Conservation (phyloP, 2,113 vertebrate genomes). For the Phrynosoma blainvillii region DNA sequence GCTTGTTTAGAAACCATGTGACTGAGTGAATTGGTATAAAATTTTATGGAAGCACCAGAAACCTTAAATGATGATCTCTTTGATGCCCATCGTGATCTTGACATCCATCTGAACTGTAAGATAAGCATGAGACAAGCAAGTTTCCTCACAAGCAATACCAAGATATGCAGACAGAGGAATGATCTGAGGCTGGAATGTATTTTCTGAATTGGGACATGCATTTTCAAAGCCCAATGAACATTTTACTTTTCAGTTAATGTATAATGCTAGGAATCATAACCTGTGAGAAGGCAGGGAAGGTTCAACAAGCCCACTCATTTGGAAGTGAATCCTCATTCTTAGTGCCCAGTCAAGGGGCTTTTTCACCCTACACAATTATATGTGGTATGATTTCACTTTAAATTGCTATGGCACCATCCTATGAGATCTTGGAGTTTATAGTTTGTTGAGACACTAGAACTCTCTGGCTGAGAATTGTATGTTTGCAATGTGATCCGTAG, state of each 20-base stretch:
- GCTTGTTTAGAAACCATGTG: constrained; percentile 46
- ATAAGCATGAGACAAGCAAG: neutral
- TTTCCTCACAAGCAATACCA: too few species aligned
- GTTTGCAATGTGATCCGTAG: too few species aligned
- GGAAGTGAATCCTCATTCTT: neutral
- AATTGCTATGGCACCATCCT: too few species aligned
- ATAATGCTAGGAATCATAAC: neutral
- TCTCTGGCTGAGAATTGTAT: too few species aligned
- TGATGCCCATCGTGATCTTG: neutral
- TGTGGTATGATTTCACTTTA: too few species aligned
- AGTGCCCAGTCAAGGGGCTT: neutral
- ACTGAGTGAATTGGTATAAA: constrained; percentile 37
- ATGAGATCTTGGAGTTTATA: too few species aligned
- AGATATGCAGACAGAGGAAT: neutral
- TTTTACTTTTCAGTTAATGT: neutral
- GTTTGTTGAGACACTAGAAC: too few species aligned
- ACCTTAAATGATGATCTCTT: neutral
- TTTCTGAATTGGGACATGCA: neutral
- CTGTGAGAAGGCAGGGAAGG: neutral
- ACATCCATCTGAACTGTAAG: constrained; percentile 11
- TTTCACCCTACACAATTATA: too few species aligned
- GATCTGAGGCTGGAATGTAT: neutral
- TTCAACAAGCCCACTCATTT: neutral
- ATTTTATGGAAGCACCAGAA: constrained; percentile 47
- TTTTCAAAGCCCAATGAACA: neutral